These are phyloP conservation scores for pig (Sus scrofa) DNA, from an alignment of 2,113 vertebrate genomes.

Conservation along the genomic window DNA sequence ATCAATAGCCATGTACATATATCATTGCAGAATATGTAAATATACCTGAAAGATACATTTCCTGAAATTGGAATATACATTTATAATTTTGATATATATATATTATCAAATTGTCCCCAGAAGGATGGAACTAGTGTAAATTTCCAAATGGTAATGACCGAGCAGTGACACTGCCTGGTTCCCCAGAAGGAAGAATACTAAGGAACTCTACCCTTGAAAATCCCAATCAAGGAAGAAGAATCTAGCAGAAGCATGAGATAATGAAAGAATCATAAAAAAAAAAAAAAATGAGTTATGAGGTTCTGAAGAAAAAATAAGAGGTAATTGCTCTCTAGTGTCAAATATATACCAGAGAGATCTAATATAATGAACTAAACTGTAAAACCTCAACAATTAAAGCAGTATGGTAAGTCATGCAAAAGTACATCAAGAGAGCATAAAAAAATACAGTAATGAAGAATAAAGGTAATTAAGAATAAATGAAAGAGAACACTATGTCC, in stretches of 20 bases:
- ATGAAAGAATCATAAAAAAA: background rate
- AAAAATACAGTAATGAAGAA: background rate
- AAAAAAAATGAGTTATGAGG: background rate
- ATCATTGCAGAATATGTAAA: background rate
- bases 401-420: background rate
- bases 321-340: background rate
- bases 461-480: background rate
- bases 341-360: background rate
- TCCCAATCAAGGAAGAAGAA: background rate
- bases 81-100: background rate
- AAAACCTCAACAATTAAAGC: background rate
- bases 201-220: background rate
- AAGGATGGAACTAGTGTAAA: background rate
- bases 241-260: background rate
- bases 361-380: conserved; percentile 1
- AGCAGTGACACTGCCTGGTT: background rate
- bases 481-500: background rate
- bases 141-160: background rate
- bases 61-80: background rate
- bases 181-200: background rate
- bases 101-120: background rate
- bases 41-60: background rate
- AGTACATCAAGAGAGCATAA: background rate
- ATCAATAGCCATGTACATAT: background rate
- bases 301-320: background rate